Evolutionary conservation across 2,113 vertebrate genomes (phyloP), one percentile per base, ranked within the genome.

Genomic region (Poecilia latipinna): DNA sequence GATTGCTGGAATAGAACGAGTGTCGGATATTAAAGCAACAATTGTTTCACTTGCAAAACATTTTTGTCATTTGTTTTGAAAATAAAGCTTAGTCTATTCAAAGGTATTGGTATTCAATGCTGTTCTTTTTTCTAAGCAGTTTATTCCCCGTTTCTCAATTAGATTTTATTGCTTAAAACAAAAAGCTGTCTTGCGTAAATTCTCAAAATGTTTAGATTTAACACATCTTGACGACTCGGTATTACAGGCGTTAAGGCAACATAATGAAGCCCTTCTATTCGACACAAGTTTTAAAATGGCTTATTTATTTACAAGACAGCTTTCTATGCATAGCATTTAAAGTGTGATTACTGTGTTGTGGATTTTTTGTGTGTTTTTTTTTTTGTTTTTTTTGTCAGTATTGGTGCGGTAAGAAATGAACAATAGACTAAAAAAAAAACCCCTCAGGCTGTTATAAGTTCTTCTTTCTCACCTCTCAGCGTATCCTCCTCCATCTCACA

Each of bases 401-500:
- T 10, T 60, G 8, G 10, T 60, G 8, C 12, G 12, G 4, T 32
- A 60, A 39, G 32, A 57, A 29, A 26, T 24, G 10, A 39, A n/a
- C 11, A 39, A 17, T 39, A 19, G 1, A 12, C 17, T 48, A 4
- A 7, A 37, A 48, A 48, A 48, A 48, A 48, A 1, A n/a, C n/a
- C 44, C 19, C 37, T 32, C 44, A 42, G 31, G 12, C 1, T 69
- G 24, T 2, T 17, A 29, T 51, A 13, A 32, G 61, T 70, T 57
- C 51, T 57, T 37, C 35, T n/a, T 44, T 12, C 24, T 67, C 28
- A 65, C 19, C 32, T 32, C 8, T 39, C 6, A 31, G 4, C 33
- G 4, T 61, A 1, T 74, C 79, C 32, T 68, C 48, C 11, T 78
- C 61, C 15, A 29, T 75, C 72, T 79, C 78, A 33, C 57, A 42